Evolutionary conservation across 2,797 vertebrate genomes (phyloP).

Genomic region (Alfaro cultratus): DNA sequence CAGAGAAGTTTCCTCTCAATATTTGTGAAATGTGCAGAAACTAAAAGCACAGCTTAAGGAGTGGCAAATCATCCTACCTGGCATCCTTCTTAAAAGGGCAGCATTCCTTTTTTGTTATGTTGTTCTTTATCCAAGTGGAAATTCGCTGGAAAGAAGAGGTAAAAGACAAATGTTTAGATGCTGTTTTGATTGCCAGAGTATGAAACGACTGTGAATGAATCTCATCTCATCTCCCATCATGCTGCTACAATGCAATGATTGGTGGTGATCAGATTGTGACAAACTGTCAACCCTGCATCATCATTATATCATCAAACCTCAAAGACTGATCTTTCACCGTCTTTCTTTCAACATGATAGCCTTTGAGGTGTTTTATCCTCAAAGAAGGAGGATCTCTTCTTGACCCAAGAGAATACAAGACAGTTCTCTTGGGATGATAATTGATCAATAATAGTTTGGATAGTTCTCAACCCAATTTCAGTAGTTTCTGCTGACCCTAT

Average conservation of each 20-base stretch:
- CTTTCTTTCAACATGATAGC: too few species aligned
- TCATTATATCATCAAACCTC: too few species aligned
- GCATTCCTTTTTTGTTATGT: slow-evolving; percentile 90
- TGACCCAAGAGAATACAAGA: too few species aligned
- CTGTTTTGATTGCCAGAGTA: background rate
- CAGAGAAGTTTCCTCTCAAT: background rate
- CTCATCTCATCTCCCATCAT: slow-evolving; percentile 36
- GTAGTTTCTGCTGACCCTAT: too few species aligned
- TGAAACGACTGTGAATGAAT: slow-evolving; percentile 21
- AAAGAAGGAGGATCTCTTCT: too few species aligned
- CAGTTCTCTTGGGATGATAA: too few species aligned
- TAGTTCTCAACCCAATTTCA: too few species aligned
- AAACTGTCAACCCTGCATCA: slow-evolving; percentile 53
- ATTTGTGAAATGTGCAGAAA: background rate
- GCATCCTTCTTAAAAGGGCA: slow-evolving; percentile 76
- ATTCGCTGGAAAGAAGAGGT: slow-evolving; percentile 75
- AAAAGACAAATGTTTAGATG: slow-evolving; percentile 38
- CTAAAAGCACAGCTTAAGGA: slow-evolving; percentile 8
- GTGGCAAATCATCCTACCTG: slow-evolving; percentile 63
- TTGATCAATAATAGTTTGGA: too few species aligned
- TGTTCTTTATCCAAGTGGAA: slow-evolving; percentile 84
- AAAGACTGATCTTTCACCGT: too few species aligned
- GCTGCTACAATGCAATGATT: background rate
- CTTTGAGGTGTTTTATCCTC: too few species aligned
- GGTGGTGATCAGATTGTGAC: slow-evolving; percentile 10